Conservation (phyloP, 2,888 invertebrate species). For the Ormyrus labotus region DNA sequence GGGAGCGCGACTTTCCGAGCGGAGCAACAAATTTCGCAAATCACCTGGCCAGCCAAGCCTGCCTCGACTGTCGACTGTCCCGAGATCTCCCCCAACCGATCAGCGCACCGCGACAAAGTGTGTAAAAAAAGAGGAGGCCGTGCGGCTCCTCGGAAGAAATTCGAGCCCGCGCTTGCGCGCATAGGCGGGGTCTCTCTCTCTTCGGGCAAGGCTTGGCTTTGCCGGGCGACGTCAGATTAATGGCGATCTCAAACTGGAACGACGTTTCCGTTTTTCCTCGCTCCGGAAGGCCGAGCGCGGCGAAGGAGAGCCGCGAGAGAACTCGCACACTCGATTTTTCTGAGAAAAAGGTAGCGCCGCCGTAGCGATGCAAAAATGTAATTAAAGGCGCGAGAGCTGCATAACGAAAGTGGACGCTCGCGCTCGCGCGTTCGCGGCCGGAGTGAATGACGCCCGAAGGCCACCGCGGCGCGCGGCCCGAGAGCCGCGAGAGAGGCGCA, state of each 20-base stretch:
- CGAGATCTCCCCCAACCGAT: too few relatives aligned
- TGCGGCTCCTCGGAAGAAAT: neutral
- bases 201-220: too few relatives aligned
- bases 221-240: slow-evolving; percentile 30
- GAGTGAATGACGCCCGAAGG: slow-evolving; percentile 74
- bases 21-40: too few relatives aligned
- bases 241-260: slow-evolving; percentile 61
- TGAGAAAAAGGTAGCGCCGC: slow-evolving; percentile 31
- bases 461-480: slow-evolving; percentile 57
- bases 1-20: too few relatives aligned
- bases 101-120: too few relatives aligned
- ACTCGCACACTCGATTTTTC: slow-evolving; percentile 11
- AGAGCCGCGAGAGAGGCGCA: slow-evolving; percentile 54
- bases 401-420: slow-evolving; percentile 72
- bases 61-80: too few relatives aligned
- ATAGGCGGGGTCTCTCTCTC: too few relatives aligned
- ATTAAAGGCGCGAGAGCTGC: slow-evolving; percentile 67
- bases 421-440: slow-evolving; percentile 59
- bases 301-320: too few relatives aligned
- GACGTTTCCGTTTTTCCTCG: slow-evolving; percentile 62
- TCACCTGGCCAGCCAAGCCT: too few relatives aligned
- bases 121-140: neutral
- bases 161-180: too few relatives aligned
- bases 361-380: slow-evolving; percentile 68
- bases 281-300: slow-evolving; percentile 48